phyloP scores from a whole-genome alignment of 2,113 vertebrate genomes.

The Prunella fulvescens region DNA sequence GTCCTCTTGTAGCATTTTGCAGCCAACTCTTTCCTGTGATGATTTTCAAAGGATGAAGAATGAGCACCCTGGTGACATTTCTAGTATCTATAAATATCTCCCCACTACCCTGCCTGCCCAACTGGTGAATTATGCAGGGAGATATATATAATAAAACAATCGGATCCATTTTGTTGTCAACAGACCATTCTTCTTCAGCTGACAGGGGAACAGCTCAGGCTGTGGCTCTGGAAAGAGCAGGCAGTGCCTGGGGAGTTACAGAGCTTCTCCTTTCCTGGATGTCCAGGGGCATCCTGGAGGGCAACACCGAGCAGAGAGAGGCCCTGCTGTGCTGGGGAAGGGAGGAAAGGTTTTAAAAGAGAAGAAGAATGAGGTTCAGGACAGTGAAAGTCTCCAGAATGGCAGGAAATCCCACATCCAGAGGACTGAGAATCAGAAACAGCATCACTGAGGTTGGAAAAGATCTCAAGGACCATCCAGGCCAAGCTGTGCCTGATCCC shows the following conservation, averaged over 20 bases:
- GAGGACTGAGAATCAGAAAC: neutral
- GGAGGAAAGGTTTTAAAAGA: neutral
- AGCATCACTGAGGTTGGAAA: neutral
- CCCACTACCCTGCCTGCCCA: conserved; percentile 13
- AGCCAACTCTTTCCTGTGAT: conserved; percentile 6
- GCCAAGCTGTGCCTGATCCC: accelerated
- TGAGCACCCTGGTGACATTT: conserved; percentile 50
- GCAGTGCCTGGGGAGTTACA: neutral
- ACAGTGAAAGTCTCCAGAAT: neutral
- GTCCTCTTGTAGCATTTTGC: neutral
- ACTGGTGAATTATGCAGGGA: conserved; percentile 53
- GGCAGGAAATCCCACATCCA: neutral
- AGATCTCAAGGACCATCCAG: accelerated
- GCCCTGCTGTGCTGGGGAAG: neutral
- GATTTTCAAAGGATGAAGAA: conserved; percentile 53
- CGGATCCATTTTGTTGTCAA: conserved; percentile 12
- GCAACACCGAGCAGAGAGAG: neutral
- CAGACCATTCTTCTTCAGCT: conserved; percentile 13
- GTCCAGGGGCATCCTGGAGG: neutral
- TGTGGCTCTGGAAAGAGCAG: neutral
- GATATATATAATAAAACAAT: conserved; percentile 55
- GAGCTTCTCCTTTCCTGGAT: neutral
- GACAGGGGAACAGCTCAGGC: neutral
- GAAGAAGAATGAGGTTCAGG: neutral
- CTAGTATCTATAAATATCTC: conserved; percentile 58